These are phyloP conservation scores for Eospalax fontanierii DNA, from an alignment of 2,797 vertebrate genomes.

Conservation along the genomic window DNA sequence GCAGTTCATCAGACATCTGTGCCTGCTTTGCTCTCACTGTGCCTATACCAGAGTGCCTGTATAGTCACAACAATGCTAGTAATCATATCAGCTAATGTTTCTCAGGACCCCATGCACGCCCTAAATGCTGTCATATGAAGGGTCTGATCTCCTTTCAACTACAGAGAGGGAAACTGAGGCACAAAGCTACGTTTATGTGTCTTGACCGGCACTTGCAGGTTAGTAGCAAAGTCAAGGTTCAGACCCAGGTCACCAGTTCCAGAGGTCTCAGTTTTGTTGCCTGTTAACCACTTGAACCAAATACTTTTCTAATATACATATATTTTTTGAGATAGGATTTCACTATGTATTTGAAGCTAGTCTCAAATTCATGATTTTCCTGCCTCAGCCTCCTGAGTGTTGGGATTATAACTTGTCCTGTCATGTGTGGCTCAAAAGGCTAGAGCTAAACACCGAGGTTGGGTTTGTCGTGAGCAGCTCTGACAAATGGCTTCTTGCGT, in stretches of 20 bases:
- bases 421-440: background rate
- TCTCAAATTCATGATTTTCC: background rate
- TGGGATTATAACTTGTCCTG: background rate
- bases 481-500: background rate
- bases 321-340: background rate
- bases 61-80: background rate
- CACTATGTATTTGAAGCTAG: background rate
- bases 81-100: no score
- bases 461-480: background rate
- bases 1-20: background rate
- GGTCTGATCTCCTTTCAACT: background rate
- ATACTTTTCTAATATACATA: background rate
- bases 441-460: no score
- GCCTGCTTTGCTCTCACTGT: background rate
- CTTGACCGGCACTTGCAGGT: background rate
- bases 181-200: background rate
- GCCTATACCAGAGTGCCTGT: background rate
- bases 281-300: background rate
- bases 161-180: background rate
- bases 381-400: background rate
- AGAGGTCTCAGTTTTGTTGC: background rate
- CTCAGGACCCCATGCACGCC: background rate
- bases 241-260: background rate
- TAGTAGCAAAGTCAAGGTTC: background rate
- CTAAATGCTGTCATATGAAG: background rate